Evolutionary conservation across 2,888 invertebrate species (phyloP), one percentile per base, ranked within the genome.

Genomic region (Thereva nobilitata): DNA sequence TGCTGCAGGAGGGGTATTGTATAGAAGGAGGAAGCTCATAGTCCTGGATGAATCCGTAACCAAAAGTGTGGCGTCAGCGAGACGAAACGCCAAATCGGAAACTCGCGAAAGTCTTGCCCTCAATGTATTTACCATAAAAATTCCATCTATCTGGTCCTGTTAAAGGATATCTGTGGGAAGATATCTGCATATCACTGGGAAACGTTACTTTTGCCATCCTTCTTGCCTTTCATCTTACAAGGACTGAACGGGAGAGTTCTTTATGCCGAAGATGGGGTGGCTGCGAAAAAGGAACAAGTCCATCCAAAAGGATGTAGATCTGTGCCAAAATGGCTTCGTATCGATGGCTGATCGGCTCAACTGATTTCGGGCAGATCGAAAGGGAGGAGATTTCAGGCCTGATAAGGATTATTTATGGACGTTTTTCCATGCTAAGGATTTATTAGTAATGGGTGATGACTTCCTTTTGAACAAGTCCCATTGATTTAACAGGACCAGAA

Each of bases 71-170:
- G 66, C 66, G 66, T 67, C 66, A 67, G 61, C 53, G 53, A 59
- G 66, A 61, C 66, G 66, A 57, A 57, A 54, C 53, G 66, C 66
- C 61, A 67, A 64, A 67, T 63, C 63, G 67, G 67, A 67, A 67
- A 64, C 63, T 55, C 56, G 67, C 64, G 67, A 64, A 55, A 55
- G 45, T 64, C 55, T 59, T 65, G 66, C 65, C 64, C 57, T 67
- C 67, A 52, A 63, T 65, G 67, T 70, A 50, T 67, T 70, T 70
- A 68, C 66, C 70, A 70, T 70, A 70, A 70, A 69, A 70, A 69
- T 68, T 56, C 40, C 69, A 69, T 70, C 67, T 70, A 70, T 68
- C 67, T 69, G 57, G 67, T 70, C 49, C 41, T 41, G 38, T 63
- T 65, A 55, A 53, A 47, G 68, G 47, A 38, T 64, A 45, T 64